Conservation (phyloP, 2,888 invertebrate genomes). For the Stegana nigrithorax region DNA sequence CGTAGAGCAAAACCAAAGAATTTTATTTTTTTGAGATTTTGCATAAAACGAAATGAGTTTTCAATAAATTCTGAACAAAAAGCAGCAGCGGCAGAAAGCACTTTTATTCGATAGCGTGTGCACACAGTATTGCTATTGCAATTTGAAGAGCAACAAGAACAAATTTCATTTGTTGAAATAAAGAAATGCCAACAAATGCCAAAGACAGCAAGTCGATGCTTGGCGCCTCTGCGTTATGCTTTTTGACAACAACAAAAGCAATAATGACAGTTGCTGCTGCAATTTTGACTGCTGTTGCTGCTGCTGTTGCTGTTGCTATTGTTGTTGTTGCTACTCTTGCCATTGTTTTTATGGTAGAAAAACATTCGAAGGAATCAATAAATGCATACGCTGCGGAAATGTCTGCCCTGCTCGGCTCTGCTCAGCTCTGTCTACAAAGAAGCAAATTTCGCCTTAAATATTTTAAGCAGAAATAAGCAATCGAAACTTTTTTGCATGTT, state of each 20-base stretch:
- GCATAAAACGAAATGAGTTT: neutral
- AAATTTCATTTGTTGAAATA: no score
- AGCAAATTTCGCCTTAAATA: slow-evolving; percentile 1
- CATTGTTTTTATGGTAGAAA: neutral
- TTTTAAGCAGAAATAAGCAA: neutral
- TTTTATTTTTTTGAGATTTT: no score
- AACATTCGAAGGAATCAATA: neutral
- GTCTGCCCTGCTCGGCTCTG: neutral
- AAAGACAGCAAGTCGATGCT: neutral
- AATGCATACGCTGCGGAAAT: slow-evolving; percentile 1
- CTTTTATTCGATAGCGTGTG: neutral
- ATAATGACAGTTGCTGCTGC: slow-evolving; percentile 17
- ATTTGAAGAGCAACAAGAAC: neutral
- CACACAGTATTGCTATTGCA: neutral
- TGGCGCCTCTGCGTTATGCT: neutral
- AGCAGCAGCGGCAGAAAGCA: no score
- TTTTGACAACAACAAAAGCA: slow-evolving; percentile 8
- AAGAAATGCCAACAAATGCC: neutral
- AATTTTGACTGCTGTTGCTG: no score
- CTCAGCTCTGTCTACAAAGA: neutral
- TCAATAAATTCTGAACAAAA: slow-evolving; percentile 7
- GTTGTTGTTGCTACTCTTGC: slow-evolving; percentile 2
- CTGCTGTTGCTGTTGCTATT: neutral
- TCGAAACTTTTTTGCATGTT: neutral
- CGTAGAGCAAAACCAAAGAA: no score